A percentile compares a stretch with the other conserved stretches of the same genome.
phyloP scores from a whole-genome alignment of 2,888 invertebrate genomes.

The Pheosia tremula region DNA sequence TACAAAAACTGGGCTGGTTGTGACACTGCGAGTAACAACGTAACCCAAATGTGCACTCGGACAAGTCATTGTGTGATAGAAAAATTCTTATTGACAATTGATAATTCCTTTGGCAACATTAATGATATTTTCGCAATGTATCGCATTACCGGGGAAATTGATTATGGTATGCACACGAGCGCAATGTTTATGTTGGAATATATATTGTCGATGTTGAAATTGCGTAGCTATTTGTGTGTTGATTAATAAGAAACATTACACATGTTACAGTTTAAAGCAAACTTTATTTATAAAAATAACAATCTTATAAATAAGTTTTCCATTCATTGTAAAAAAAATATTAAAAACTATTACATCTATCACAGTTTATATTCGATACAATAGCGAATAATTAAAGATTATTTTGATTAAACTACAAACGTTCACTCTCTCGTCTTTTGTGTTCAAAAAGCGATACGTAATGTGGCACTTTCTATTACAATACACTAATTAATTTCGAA shows the following conservation, averaged over 20 bases:
- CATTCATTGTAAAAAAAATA: conserved; percentile 20
- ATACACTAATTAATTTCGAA: conserved; percentile 44
- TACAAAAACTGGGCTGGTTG: conserved; percentile 48
- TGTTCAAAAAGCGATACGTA: conserved; percentile 35
- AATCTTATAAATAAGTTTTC: conserved; percentile 39
- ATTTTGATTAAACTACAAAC: conserved; percentile 36
- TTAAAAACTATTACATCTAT: conserved; percentile 55
- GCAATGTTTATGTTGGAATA: not conserved
- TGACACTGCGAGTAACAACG: conserved; percentile 38
- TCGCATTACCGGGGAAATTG: not conserved
- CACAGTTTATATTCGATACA: conserved; percentile 56
- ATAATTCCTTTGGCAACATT: conserved; percentile 1
- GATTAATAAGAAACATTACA: not conserved
- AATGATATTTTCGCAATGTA: not conserved
- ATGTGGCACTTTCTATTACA: conserved; percentile 67
- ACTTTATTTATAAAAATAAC: conserved; percentile 43
- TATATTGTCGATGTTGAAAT: not conserved
- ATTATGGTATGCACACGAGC: not conserved
- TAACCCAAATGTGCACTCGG: conserved; percentile 54
- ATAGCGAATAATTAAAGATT: conserved; percentile 35
- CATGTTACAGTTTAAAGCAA: conserved; percentile 16
- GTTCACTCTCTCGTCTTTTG: conserved; percentile 46
- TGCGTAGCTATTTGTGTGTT: not conserved
- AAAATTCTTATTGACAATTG: conserved; percentile 3
- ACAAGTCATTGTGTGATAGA: conserved; percentile 40